phyloP scores from a whole-genome alignment of 2,113 vertebrate genomes.

The Cynopterus brachyotis region DNA sequence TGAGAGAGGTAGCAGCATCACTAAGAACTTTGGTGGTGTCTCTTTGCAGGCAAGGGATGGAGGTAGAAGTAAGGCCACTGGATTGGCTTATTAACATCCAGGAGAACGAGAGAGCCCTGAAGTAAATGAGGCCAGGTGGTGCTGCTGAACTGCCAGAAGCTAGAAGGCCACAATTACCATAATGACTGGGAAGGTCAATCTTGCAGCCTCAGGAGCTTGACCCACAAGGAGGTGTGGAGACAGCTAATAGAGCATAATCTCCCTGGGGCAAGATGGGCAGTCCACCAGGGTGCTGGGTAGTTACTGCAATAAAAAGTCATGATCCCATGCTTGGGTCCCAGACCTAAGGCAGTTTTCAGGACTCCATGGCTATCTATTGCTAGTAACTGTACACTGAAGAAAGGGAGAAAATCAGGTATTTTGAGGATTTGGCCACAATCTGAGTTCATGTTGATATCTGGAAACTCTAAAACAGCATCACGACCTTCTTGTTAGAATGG shows the following conservation, averaged over 20 bases:
- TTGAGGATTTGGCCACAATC: not conserved
- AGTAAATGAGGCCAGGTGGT: not conserved
- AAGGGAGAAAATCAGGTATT: not conserved
- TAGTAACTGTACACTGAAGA: not conserved
- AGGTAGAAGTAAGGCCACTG: not conserved
- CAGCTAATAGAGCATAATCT: not conserved
- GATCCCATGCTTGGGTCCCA: not conserved
- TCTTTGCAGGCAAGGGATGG: not conserved
- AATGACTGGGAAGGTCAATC: conserved; percentile 10
- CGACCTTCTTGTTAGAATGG: not conserved
- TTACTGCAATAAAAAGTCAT: not conserved
- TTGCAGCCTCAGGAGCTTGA: not conserved
- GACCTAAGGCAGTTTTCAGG: not conserved
- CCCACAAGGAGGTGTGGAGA: not conserved
- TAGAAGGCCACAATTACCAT: conserved; percentile 10
- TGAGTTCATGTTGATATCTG: not conserved
- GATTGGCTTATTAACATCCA: not conserved
- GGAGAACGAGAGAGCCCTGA: not conserved
- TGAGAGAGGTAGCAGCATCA: not conserved
- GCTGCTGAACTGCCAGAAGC: not conserved
- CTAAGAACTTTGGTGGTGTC: not conserved
- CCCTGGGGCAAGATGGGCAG: not conserved
- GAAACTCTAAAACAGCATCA: not conserved
- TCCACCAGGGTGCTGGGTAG: not conserved
- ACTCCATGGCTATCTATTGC: not conserved